Percentiles rank a stretch among this genome's conserved stretches.
Evolutionary conservation across 2,113 vertebrate genomes (phyloP).

Genomic region (Brachyhypopomus gauderio): DNA sequence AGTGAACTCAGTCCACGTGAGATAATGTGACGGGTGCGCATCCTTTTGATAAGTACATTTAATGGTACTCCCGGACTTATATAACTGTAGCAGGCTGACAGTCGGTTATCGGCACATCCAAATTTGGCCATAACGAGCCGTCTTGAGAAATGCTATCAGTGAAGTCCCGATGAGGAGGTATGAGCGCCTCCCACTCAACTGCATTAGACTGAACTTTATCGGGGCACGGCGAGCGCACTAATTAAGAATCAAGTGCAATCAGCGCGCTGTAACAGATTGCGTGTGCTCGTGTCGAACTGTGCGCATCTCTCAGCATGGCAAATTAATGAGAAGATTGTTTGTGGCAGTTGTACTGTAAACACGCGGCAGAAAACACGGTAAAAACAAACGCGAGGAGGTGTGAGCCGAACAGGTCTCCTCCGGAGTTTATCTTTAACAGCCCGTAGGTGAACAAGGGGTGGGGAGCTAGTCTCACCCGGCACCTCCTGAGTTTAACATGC

Average conservation of each 20-base stretch:
- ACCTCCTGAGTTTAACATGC: conserved; percentile 17
- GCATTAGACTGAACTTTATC: conserved; percentile 32
- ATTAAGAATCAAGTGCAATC: conserved; percentile 53
- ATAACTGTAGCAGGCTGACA: not conserved
- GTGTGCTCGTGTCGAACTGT: conserved; percentile 46
- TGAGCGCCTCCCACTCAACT: not conserved
- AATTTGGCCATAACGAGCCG: not conserved
- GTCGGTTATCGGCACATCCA: not conserved
- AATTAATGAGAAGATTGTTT: conserved; percentile 60
- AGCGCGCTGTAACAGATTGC: conserved; percentile 28
- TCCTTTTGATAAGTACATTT: no score
- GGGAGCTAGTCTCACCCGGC: not conserved
- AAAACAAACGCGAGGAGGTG: conserved; percentile 59
- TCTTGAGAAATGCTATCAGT: not conserved
- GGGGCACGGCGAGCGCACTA: conserved; percentile 33
- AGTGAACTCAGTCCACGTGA: no score
- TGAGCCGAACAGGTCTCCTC: not conserved
- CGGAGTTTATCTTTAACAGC: not conserved
- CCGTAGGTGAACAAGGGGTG: not conserved
- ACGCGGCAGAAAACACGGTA: conserved; percentile 41
- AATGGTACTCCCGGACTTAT: no score
- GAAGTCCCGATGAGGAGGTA: no score
- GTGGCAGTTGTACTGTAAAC: conserved; percentile 40
- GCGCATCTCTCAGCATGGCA: conserved; percentile 41
- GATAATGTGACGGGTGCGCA: no score